A percentile compares a stretch with the other conserved stretches of the same genome.
Evolutionary conservation across 1,140 invertebrate genomes (phyloP).

Genomic region (Protaetia brevitarsis): DNA sequence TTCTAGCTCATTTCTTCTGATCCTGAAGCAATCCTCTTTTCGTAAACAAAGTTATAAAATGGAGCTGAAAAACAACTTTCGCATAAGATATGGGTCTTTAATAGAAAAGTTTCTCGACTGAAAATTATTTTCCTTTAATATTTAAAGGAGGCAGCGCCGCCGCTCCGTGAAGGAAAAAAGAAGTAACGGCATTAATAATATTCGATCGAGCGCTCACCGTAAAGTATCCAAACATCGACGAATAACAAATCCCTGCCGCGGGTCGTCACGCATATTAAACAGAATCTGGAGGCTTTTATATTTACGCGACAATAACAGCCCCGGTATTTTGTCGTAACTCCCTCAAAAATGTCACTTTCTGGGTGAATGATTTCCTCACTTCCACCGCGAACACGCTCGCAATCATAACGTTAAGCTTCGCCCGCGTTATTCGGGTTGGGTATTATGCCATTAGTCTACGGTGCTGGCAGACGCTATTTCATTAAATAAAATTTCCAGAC

Average conservation of each 20-base stretch:
- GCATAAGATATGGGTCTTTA: not conserved
- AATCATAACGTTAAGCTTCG: not conserved
- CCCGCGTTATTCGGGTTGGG: too few relatives aligned
- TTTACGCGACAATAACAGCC: conserved; percentile 2
- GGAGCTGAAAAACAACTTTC: not conserved
- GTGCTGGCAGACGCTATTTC: too few relatives aligned
- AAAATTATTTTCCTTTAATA: conserved; percentile 7
- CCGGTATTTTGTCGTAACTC: conserved; percentile 13
- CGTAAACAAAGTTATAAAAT: conserved; percentile 11
- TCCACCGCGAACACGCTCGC: not conserved
- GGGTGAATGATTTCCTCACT: conserved; percentile 18
- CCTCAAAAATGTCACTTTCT: conserved; percentile 19
- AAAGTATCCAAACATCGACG: conserved; percentile 19
- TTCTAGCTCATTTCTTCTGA: not conserved
- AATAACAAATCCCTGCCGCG: conserved; percentile 14
- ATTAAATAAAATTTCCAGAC: too few relatives aligned
- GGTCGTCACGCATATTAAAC: conserved; percentile 21
- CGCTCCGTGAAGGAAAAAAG: not conserved
- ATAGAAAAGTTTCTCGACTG: conserved; percentile 8
- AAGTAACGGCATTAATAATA: conserved; percentile 20
- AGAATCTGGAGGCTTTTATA: conserved; percentile 11
- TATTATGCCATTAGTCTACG: too few relatives aligned
- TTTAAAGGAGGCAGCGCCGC: not conserved
- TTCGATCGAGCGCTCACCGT: conserved; percentile 11
- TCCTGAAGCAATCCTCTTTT: not conserved